Evolutionary conservation across 1,140 invertebrate species (phyloP).

Genomic region (Trachymyrmex septentrionalis): DNA sequence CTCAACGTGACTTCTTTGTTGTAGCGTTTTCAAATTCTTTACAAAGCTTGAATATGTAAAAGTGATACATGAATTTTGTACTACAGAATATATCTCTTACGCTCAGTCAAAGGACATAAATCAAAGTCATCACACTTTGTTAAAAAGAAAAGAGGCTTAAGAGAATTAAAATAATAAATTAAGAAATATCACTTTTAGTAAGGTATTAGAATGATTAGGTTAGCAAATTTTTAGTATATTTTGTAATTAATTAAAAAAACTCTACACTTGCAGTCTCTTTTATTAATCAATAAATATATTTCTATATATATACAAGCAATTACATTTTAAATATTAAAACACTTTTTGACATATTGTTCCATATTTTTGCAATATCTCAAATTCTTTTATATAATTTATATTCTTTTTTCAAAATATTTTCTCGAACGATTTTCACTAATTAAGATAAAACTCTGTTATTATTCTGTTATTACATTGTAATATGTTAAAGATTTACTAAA

Average conservation of each 20-base stretch:
- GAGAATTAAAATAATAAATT: constrained; percentile 3
- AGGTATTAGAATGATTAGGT: background rate
- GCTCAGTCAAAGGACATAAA: background rate
- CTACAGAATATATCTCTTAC: background rate
- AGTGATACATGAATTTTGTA: constrained; percentile 27
- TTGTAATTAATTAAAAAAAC: background rate
- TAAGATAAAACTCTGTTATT: background rate
- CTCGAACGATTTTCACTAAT: background rate
- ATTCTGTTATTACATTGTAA: background rate
- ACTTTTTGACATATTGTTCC: background rate
- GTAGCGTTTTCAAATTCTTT: constrained; percentile 10
- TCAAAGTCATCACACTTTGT: background rate
- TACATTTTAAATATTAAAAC: background rate
- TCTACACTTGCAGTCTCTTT: background rate
- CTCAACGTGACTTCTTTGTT: background rate
- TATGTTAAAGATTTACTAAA: background rate
- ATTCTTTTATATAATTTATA: background rate
- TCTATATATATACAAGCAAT: background rate
- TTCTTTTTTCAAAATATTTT: too few species aligned
- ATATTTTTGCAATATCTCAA: background rate
- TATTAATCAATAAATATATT: background rate
- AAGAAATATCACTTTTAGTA: background rate
- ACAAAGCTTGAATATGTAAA: constrained; percentile 14
- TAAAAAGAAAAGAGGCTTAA: background rate
- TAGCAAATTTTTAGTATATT: background rate